Evolutionary conservation across 2,888 invertebrate species (phyloP), one percentile per base, ranked within the genome.

Genomic region (Busseola fusca): DNA sequence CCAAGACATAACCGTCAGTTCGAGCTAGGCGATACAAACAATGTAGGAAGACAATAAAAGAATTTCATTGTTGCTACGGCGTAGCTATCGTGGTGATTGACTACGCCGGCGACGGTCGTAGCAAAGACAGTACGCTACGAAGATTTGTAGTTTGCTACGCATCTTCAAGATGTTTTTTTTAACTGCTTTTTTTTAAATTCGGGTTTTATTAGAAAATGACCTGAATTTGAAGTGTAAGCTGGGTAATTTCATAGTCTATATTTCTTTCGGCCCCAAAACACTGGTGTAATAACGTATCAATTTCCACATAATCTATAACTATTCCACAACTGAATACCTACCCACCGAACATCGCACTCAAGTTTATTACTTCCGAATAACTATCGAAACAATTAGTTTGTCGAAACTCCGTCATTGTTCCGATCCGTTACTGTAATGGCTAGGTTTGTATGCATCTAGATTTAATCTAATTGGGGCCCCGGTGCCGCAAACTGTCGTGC

Each of bases 281-380:
- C 16, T 10, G 25, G 21, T 16, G 12, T 3, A 27, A 42, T 21
- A 64, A 66, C 16, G 30, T 27, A 64, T 21, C 14, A 30, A 18
- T n/a, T n/a, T n/a, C n/a, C n/a, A n/a, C n/a, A n/a, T n/a, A n/a
- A n/a, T n/a, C n/a, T n/a, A 65, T 37, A 56, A 6, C 25, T 14
- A 48, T n/a, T 56, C 6, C 27, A 27, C 21, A 72, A 34, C 79
- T 52, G 18, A 63, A 63, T 48, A 76, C 14, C 4, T 54, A 25
- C 21, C 50, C 42, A 27, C 62, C 42, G 64, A 76, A 68, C 59
- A 74, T 56, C 65, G 57, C 59, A 18, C 21, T 62, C 27, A 81
- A 84, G 68, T 79, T 76, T 84, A 84, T 81, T 83, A 68, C 84
- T 84, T 76, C 82, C 79, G 73, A 76, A 74, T 76, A 81, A 76